Evolutionary conservation across 2,888 invertebrate genomes (phyloP).

Genomic region (Ophion slaviceki): DNA sequence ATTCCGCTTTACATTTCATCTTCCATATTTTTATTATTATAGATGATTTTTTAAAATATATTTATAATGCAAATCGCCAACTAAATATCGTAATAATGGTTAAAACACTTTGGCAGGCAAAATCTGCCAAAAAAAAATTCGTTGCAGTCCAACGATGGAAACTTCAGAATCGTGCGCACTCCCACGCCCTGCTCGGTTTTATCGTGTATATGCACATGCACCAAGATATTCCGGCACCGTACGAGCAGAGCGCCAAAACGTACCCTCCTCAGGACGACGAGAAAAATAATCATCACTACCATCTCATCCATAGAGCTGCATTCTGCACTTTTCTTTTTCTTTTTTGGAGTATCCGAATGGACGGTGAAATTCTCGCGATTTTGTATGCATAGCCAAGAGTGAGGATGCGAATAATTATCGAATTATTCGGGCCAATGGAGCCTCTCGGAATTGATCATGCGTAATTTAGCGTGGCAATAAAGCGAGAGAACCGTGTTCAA

Average conservation of each 20-base stretch:
- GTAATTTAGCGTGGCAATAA: conserved; percentile 42
- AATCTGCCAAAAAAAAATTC: no score
- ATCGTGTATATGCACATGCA: not conserved
- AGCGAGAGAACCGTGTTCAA: conserved; percentile 40
- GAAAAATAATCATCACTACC: not conserved
- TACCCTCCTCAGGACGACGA: not conserved
- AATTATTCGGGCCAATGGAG: conserved; percentile 59
- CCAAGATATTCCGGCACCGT: not conserved
- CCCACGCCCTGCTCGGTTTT: not conserved
- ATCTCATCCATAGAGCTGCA: not conserved
- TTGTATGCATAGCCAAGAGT: not conserved
- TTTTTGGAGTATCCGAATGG: not conserved
- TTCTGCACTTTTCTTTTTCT: not conserved
- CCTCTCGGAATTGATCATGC: conserved; percentile 53
- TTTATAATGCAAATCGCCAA: no score
- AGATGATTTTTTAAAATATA: no score
- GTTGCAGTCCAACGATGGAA: no score
- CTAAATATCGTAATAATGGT: no score
- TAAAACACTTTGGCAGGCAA: no score
- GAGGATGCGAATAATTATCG: conserved; percentile 62
- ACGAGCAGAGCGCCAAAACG: not conserved
- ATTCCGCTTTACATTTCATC: no score
- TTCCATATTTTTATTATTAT: no score
- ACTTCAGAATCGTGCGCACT: no score
- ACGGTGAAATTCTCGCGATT: conserved; percentile 29